Evolutionary conservation across 2,113 vertebrate species (phyloP).

Genomic region (Dicaeum eximium): DNA sequence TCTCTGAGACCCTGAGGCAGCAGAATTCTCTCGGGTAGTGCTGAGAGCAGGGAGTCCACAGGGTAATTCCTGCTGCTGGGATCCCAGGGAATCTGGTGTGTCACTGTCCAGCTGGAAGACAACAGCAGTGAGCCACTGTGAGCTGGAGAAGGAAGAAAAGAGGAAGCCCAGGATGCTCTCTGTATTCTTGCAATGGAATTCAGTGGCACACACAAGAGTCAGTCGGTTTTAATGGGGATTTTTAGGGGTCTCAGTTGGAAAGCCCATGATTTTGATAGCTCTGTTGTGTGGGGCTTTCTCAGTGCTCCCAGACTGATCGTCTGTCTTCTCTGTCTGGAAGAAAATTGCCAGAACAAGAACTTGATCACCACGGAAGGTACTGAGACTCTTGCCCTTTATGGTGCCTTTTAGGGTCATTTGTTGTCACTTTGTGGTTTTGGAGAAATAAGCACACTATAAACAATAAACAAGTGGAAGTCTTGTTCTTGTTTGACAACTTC

Average conservation of each 20-base stretch:
- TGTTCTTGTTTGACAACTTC: neutral
- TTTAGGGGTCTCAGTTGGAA: neutral
- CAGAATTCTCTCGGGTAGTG: fast-evolving
- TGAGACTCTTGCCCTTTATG: conserved; percentile 21
- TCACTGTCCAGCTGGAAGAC: neutral
- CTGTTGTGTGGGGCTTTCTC: neutral
- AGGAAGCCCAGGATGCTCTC: neutral
- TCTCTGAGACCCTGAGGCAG: neutral
- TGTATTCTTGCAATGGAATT: neutral
- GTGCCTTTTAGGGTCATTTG: conserved; percentile 16
- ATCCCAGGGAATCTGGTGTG: neutral
- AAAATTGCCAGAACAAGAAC: conserved; percentile 4
- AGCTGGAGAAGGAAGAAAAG: neutral
- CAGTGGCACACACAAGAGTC: neutral
- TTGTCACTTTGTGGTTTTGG: conserved; percentile 1
- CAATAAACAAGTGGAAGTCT: conserved; percentile 17
- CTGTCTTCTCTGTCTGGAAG: conserved; percentile 17
- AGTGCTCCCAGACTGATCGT: neutral
- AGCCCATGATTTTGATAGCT: neutral
- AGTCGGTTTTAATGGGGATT: neutral
- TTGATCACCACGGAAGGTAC: neutral
- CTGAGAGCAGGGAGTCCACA: neutral
- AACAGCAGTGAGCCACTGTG: neutral
- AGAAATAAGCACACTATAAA: neutral
- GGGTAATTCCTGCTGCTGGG: neutral